Evolutionary conservation across 2,797 vertebrate genomes (phyloP).

Genomic region (Clarias laeviceps): DNA sequence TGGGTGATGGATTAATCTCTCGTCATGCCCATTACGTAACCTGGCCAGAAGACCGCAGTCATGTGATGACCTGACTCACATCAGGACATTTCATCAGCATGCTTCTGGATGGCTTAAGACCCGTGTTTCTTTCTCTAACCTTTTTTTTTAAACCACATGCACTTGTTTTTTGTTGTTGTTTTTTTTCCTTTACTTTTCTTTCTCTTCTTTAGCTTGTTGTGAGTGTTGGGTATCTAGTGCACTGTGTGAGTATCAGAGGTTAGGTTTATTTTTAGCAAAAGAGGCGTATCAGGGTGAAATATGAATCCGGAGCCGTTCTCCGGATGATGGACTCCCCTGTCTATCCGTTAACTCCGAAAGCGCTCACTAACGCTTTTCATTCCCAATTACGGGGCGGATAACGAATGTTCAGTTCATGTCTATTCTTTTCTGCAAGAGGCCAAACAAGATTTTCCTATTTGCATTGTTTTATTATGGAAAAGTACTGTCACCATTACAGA

Average conservation of each 20-base stretch:
- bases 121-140: no score
- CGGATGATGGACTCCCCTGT: slow-evolving; percentile 42
- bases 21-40: slow-evolving; percentile 40
- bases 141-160: background rate
- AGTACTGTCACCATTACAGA: slow-evolving; percentile 55
- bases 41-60: slow-evolving; percentile 48
- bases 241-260: slow-evolving; percentile 1
- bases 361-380: slow-evolving; percentile 34
- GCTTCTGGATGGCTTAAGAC: background rate
- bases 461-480: slow-evolving; percentile 56
- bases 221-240: slow-evolving; percentile 10
- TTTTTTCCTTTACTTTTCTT: no score
- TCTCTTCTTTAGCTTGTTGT: background rate
- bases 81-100: slow-evolving; percentile 19
- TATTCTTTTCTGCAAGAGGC: slow-evolving; percentile 20
- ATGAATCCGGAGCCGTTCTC: slow-evolving; percentile 41
- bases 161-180: background rate
- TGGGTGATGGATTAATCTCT: slow-evolving; percentile 42
- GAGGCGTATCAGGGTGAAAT: slow-evolving; percentile 48
- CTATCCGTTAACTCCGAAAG: slow-evolving; percentile 50
- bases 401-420: background rate
- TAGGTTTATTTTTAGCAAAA: slow-evolving; percentile 49
- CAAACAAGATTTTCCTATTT: slow-evolving; percentile 49
- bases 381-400: background rate
- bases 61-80: slow-evolving; percentile 42